These are phyloP conservation scores for Connochaetes taurinus DNA, from an alignment of 2,113 vertebrate genomes.

Conservation along the genomic window DNA sequence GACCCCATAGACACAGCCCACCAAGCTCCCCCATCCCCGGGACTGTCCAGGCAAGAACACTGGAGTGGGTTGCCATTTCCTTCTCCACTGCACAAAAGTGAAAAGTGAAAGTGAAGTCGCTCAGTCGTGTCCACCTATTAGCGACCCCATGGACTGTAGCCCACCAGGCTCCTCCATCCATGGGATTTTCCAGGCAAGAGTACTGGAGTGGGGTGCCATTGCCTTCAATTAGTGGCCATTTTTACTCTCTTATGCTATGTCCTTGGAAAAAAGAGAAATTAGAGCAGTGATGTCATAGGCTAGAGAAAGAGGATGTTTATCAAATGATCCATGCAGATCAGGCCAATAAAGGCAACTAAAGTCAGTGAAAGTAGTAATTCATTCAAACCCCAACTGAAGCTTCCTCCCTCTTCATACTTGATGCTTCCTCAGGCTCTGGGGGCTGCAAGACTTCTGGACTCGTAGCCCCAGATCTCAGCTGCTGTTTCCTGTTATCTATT, in stretches of 20 bases:
- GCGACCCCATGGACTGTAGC: too few species aligned
- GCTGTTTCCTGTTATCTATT: not conserved
- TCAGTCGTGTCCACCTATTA: too few species aligned
- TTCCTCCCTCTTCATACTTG: not conserved
- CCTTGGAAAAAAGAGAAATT: not conserved
- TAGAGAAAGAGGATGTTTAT: not conserved
- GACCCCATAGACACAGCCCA: too few species aligned
- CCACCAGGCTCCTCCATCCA: too few species aligned
- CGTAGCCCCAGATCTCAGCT: not conserved
- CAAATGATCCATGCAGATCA: too few species aligned
- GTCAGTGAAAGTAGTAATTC: not conserved
- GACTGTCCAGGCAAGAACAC: too few species aligned
- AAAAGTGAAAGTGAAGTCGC: too few species aligned
- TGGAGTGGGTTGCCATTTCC: too few species aligned
- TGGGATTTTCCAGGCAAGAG: too few species aligned
- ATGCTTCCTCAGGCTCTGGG: not conserved
- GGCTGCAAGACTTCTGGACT: not conserved
- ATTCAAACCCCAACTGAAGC: not conserved
- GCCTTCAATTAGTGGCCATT: not conserved
- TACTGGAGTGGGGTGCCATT: too few species aligned
- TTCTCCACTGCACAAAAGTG: too few species aligned
- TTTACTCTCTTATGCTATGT: not conserved
- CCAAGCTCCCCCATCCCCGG: too few species aligned
- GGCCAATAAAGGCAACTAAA: not conserved
- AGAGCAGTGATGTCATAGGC: not conserved